Evolutionary conservation across 2,113 vertebrate genomes (phyloP), one percentile per base, ranked within the genome.

Genomic region (Microtus oregoni): DNA sequence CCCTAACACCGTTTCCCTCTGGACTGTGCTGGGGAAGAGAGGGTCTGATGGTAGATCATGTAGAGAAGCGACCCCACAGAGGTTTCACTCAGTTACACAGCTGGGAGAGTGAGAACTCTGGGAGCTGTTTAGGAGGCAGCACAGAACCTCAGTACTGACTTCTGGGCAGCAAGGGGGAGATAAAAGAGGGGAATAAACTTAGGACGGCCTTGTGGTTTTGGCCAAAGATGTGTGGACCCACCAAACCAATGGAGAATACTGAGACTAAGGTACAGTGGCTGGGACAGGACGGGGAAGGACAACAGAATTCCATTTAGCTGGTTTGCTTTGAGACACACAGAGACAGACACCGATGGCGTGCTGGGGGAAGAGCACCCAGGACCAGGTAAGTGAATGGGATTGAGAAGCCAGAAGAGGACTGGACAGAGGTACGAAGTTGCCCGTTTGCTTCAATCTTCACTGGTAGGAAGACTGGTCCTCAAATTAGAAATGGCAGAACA

Each of bases 401-500:
- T 89, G 28, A 65, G 28, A 73, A n/a, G 85, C 94, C 67, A 78
- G 93, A 67, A 75, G 89, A 86, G 93, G 44, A 96, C 55, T 50
- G 47, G 88, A 86, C 19, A 92, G 76, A 98, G 83, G 72, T 72
- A 86, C n/a, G 72, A 87, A 89, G 78, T 41, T 94, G 86, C 86
- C 92, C 1, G 20, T 92, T 89, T 94, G 88, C 73, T 94, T 96
- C 89, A 76, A 91, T 91, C 92, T 94, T 97, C 73, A 83, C 35
- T 85, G 96, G 91, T 7, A 92, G 83, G 81, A 93, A 94, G 92
- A 95, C 78, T 65, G 92, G 86, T 95, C 82, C 95, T 96, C 96
- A 97, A 96, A 97, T 98, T 95, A 95, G 96, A 95, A 95, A 95
- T 89, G 95, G 94, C 78, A 97, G 96, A 89, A 96, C 93, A 97